These are phyloP conservation scores for Uropsilus gracilis DNA, from an alignment of 2,113 vertebrate species.

Conservation along the genomic window DNA sequence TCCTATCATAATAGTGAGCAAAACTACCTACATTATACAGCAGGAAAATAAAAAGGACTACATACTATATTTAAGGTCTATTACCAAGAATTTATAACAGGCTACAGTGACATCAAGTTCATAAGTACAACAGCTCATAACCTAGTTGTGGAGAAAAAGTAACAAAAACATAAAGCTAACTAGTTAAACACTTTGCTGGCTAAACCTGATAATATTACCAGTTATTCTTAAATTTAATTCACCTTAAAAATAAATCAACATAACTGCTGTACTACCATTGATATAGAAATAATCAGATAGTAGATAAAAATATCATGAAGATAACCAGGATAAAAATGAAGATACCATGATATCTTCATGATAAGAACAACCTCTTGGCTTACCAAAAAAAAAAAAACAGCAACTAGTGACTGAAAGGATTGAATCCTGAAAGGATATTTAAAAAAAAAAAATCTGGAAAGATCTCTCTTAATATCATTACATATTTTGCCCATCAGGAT, in stretches of 20 bases:
- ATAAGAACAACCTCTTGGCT: neutral
- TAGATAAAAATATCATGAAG: conserved; percentile 27
- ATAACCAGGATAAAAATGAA: no score
- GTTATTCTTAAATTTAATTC: neutral
- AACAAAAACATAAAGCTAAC: conserved; percentile 15
- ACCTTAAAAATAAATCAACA: conserved; percentile 48
- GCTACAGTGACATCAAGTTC: neutral
- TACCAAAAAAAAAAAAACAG: conserved; percentile 48
- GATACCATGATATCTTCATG: neutral
- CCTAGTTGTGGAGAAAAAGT: neutral
- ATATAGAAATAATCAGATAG: neutral
- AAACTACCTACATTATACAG: neutral
- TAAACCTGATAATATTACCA: neutral
- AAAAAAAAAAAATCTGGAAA: neutral
- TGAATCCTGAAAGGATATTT: neutral
- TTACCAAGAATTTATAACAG: conserved; percentile 1
- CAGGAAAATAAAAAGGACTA: neutral
- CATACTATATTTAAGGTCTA: neutral
- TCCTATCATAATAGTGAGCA: neutral
- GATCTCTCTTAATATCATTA: neutral
- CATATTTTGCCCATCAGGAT: neutral
- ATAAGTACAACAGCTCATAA: neutral
- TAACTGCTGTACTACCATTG: neutral
- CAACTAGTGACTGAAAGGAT: conserved; percentile 19
- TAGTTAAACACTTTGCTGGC: conserved; percentile 1